Evolutionary conservation across 2,888 invertebrate genomes (phyloP).

Genomic region (Rhingia campestris): DNA sequence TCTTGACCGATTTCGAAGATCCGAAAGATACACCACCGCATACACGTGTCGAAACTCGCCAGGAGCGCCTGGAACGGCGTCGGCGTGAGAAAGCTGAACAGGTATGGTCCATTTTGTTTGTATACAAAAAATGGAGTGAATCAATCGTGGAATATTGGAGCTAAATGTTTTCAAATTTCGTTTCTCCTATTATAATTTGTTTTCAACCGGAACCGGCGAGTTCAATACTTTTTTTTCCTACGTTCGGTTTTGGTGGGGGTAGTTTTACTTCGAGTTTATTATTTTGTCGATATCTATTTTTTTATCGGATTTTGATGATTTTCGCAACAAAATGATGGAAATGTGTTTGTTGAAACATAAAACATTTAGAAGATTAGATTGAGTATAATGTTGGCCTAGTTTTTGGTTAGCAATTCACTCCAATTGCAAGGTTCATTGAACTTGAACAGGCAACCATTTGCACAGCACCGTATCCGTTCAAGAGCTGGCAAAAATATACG

Average conservation of each 20-base stretch:
- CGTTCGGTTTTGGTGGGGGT: neutral
- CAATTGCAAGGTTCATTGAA: too few relatives aligned
- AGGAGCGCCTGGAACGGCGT: constrained; percentile 94
- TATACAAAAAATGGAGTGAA: constrained; percentile 18
- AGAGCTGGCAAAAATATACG: too few relatives aligned
- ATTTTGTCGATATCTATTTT: neutral
- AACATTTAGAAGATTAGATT: too few relatives aligned
- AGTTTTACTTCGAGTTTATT: neutral
- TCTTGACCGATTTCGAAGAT: constrained; percentile 95
- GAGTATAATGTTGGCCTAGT: too few relatives aligned
- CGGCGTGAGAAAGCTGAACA: constrained; percentile 97
- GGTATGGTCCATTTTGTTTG: constrained; percentile 76
- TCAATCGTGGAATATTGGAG: constrained; percentile 6
- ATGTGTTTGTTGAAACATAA: too few relatives aligned
- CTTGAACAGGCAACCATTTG: too few relatives aligned
- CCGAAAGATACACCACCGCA: constrained; percentile 98
- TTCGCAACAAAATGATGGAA: too few relatives aligned
- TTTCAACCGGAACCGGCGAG: neutral
- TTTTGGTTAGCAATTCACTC: too few relatives aligned
- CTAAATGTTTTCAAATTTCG: constrained; percentile 7
- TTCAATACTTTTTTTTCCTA: neutral
- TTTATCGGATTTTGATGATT: too few relatives aligned
- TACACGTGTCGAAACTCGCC: constrained; percentile 95
- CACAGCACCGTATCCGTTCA: too few relatives aligned
- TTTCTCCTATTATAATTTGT: neutral